Base-by-base conservation (phyloP, 2,888 invertebrate genomes). In the Dromius quadrimaculatus region DNA sequence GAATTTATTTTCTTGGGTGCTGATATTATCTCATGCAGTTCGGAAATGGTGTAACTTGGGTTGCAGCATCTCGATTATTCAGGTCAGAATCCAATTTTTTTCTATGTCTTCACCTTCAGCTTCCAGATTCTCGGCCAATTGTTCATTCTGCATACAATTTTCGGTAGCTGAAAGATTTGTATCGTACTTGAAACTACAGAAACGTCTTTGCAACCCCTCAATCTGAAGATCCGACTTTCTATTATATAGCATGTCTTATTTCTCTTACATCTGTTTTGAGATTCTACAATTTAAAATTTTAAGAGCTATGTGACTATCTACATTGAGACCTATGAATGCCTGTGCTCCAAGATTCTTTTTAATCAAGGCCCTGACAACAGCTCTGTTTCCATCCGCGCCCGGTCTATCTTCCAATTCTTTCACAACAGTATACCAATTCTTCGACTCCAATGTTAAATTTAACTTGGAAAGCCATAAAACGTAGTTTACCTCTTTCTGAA, bases 261-360 rank as follows among this genome's bases (percentile, higher is more conserved):
- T 74, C 1, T 71, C 20, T 1, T 76, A 34, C 76, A 77, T 76
- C 20, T 19, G 8, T 22, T 45, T n/a, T 19, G 76, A 71, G 0
- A 74, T 47, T 11, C 72, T 74, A 68, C 76, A 76, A 8, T 75
- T 76, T 11, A 68, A 65, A 32, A 76, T 75, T 72, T 75, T 76
- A 19, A 36, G 71, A 6, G 76, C 75, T 62, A 77, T 74, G 19
- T 73, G 59, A 6, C 74, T 72, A 43, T 71, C 73, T 22, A 75
- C 74, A 72, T 76, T 77, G 5, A 76, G 19, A 0, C 76, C 76
- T 61, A 77, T 75, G 3, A 76, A 61, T 1, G 74, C 74, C 73
- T 77, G 74, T 9, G 77, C 75, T 41, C 76, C 76, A 8, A 77
- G 20, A 59, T 77, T 76, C 43, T 75, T 72, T 28, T 74, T 74